phyloP scores from a whole-genome alignment of 2,797 vertebrate species.

The Pempheris klunzingeri region DNA sequence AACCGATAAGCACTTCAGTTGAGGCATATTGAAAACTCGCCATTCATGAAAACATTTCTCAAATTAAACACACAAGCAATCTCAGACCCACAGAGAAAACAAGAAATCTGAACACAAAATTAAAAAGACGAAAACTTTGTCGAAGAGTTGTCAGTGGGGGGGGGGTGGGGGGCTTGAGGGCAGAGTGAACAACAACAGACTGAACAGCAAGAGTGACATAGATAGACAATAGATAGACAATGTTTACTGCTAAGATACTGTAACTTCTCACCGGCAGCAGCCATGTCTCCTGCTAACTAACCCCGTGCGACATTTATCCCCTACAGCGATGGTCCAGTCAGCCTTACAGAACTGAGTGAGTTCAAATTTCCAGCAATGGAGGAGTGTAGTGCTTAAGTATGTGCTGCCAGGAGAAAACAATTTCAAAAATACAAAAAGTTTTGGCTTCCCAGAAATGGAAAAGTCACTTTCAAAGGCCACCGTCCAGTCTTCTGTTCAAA shows the following conservation, averaged over 20 bases:
- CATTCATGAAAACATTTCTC: neutral
- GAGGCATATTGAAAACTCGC: neutral
- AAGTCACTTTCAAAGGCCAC: neutral
- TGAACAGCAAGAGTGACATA: neutral
- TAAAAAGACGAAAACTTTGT: neutral
- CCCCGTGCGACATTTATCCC: neutral
- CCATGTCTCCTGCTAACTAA: neutral
- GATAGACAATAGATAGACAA: too few relatives aligned
- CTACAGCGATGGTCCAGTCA: neutral
- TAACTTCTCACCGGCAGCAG: neutral
- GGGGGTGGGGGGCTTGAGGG: neutral
- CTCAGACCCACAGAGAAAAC: neutral
- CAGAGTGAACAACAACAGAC: neutral
- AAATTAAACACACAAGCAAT: neutral
- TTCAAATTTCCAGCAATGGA: constrained; percentile 3
- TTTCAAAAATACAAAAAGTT: constrained; percentile 3
- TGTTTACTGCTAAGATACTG: neutral
- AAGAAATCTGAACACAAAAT: neutral
- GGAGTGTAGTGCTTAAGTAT: neutral
- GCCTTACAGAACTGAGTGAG: neutral
- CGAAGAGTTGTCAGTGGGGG: too few relatives aligned
- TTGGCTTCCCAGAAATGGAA: constrained; percentile 14
- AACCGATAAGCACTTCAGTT: neutral
- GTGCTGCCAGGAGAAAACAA: neutral
- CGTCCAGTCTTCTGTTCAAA: neutral